Evolutionary conservation across 2,797 vertebrate species (phyloP), one percentile per base, ranked within the genome.

Genomic region (Anabas testudineus): DNA sequence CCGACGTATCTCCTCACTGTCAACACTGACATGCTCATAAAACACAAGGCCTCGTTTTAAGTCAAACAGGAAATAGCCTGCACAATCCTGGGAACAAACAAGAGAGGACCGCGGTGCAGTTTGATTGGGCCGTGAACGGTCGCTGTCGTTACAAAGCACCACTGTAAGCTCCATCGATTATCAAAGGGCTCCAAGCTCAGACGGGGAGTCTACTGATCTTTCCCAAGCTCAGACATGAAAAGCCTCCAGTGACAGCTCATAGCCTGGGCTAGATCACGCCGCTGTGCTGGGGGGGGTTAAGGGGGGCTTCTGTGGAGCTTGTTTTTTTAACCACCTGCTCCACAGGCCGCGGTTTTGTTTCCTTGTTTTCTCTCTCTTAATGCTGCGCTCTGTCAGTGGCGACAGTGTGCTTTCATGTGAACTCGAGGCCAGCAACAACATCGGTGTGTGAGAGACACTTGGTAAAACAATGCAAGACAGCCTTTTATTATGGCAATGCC

Each of bases 161-260:
- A 88, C 83, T 86, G 87, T 90, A 79, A 85, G 89, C 86, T 89
- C 88, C 89, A 90, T 92, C 88, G 87, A 88, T 92, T 92, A 92
- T 93, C 90, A 92, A 92, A 93, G 90, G 84, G 85, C 82, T 83
- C 76, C 74, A 18, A 87, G 86, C 86, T 82, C 88, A 90, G 85
- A 88, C 83, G 78, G 85, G 85, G 86, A 87, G 85, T 85, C 85
- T 74, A 92, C 88, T 91, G 92, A 93, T 93, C 92, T 90, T 91
- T 87, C 81, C 88, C 65, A 65, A 90, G 91, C 91, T 93, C 88
- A 90, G 91, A 92, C 90, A 90, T 91, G 84, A 90, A 93, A 91
- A 91, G 89, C 83, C 76, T 61, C 87, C 84, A 87, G 84, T 93
- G 92, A 93, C 92, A 93, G 90, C 90, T 90, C 90, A 67, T 87